Evolutionary conservation across 2,888 invertebrate species (phyloP).

Genomic region (Incurvaria masculella): DNA sequence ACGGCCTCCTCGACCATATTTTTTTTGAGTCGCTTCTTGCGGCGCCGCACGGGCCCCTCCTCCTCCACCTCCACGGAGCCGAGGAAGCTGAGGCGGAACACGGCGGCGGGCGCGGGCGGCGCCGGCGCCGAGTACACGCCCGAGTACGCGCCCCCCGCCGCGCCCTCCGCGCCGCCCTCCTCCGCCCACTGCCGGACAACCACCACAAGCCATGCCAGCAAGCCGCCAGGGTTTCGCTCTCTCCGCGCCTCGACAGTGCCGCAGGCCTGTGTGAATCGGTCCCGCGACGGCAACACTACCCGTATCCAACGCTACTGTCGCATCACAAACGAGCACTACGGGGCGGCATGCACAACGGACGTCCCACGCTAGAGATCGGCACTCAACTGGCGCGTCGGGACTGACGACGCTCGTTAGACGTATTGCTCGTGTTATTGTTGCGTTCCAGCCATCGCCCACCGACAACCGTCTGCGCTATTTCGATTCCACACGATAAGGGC

Average conservation of each 20-base stretch:
- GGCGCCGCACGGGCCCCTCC: constrained; percentile 65
- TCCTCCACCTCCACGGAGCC: constrained; percentile 85
- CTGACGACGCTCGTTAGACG: no score
- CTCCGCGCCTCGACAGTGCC: not conserved
- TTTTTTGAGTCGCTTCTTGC: constrained; percentile 79
- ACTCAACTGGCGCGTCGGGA: no score
- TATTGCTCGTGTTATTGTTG: no score
- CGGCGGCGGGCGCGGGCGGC: constrained; percentile 61
- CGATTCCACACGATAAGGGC: no score
- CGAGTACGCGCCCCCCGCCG: constrained; percentile 47
- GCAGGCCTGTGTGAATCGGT: not conserved
- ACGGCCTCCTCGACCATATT: constrained; percentile 87
- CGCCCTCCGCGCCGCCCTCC: constrained; percentile 32
- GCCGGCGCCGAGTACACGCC: constrained; percentile 53
- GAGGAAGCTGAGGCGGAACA: constrained; percentile 79
- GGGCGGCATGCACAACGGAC: no score
- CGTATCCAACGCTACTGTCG: not conserved
- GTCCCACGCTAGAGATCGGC: no score
- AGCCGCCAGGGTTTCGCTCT: not conserved
- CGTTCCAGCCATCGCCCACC: no score
- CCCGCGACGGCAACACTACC: not conserved
- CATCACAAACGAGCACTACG: not conserved
- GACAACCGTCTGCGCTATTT: no score
- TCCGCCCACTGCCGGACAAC: constrained; percentile 24
- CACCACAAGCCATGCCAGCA: not conserved